Percentiles rank a stretch among this genome's conserved stretches.
phyloP scores from a whole-genome alignment of 2,113 vertebrate species.

The Phycodurus eques region DNA sequence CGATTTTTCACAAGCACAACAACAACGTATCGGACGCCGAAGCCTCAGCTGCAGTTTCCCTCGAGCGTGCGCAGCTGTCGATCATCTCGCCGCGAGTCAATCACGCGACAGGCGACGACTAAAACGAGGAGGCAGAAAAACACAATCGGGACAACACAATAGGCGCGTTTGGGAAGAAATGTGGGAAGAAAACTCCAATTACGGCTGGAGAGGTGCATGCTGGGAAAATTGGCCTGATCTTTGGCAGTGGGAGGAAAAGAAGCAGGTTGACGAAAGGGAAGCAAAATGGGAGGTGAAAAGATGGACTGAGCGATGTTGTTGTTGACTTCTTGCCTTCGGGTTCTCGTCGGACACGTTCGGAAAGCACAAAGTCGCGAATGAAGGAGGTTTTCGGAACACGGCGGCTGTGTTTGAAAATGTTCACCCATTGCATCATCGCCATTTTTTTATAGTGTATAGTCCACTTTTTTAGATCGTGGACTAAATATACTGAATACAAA shows the following conservation, averaged over 20 bases:
- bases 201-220: not conserved
- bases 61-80: not conserved
- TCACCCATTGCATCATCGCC: too few relatives aligned
- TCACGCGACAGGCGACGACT: not conserved
- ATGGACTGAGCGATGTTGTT: not conserved
- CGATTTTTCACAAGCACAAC: not conserved
- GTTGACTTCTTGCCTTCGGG: not conserved
- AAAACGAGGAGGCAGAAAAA: not conserved
- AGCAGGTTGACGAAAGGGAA: not conserved
- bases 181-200: not conserved
- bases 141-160: not conserved
- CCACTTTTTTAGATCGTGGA: too few relatives aligned
- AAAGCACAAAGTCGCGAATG: not conserved
- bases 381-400: not conserved
- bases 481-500: too few relatives aligned
- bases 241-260: not conserved
- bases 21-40: not conserved
- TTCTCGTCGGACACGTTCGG: not conserved
- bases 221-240: not conserved
- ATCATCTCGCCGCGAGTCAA: not conserved
- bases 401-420: too few relatives aligned
- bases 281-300: not conserved
- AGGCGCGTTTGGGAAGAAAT: too few relatives aligned
- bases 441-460: too few relatives aligned
- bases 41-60: not conserved